These are phyloP conservation scores for Percina caprodes DNA, from an alignment of 2,113 vertebrate genomes.

Conservation along the genomic window DNA sequence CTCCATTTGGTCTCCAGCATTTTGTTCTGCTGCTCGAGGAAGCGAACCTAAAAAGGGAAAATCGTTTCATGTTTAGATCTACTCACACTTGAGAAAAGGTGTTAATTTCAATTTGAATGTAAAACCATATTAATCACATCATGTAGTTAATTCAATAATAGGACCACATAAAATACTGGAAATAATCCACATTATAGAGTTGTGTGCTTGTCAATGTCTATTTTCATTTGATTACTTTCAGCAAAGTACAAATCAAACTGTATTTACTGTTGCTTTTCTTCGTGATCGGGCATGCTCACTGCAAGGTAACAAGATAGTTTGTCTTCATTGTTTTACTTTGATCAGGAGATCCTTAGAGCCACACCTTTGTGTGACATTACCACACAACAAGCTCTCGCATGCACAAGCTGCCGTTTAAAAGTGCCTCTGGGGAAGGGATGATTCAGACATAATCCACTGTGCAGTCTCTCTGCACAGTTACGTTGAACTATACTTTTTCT, in stretches of 20 bases:
- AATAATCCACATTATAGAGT: not conserved
- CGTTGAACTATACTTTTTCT: not conserved
- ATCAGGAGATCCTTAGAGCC: constrained; percentile 1
- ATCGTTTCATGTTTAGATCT: constrained; percentile 16
- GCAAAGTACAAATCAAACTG: not conserved
- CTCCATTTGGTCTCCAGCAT: constrained; percentile 97
- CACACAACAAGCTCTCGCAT: constrained; percentile 25
- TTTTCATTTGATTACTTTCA: not conserved
- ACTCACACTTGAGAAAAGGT: not conserved
- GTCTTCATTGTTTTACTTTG: constrained; percentile 37
- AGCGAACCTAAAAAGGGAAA: constrained; percentile 85
- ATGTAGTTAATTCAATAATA: not conserved
- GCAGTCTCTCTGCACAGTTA: not conserved
- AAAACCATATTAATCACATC: not conserved
- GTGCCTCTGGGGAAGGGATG: constrained; percentile 4
- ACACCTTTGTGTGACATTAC: constrained; percentile 45
- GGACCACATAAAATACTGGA: not conserved
- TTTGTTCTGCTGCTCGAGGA: constrained; percentile 98
- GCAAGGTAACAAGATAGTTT: constrained; percentile 6
- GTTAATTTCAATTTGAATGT: not conserved
- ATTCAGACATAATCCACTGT: not conserved
- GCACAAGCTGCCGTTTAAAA: constrained; percentile 8
- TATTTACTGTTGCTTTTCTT: not conserved
- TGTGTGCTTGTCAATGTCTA: not conserved
- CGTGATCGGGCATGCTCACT: not conserved